Percentiles rank a stretch among this genome's conserved stretches.
These are phyloP conservation scores for Beris morrisii DNA, from an alignment of 2,888 invertebrate species.

Conservation along the genomic window DNA sequence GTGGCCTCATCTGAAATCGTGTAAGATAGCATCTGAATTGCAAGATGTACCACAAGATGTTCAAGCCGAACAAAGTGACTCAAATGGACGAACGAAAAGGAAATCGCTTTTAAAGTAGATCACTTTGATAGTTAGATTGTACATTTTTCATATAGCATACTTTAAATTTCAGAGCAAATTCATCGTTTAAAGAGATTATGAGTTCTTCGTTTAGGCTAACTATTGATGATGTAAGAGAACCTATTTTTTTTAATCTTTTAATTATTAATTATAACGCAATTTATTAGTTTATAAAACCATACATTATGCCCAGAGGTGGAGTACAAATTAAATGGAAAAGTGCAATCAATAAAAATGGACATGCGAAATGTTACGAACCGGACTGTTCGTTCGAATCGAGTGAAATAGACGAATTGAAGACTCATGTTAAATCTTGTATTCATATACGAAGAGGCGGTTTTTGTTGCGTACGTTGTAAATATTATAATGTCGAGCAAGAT, in stretches of 20 bases:
- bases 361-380: constrained; percentile 48
- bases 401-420: constrained; percentile 44
- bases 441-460: constrained; percentile 45
- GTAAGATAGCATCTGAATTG: constrained; percentile 33
- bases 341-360: constrained; percentile 44
- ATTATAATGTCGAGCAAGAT: constrained; percentile 35
- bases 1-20: constrained; percentile 43
- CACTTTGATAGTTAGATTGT: neutral
- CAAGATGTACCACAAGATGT: neutral
- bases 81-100: constrained; percentile 50
- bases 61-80: constrained; percentile 34
- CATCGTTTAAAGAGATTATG: constrained; percentile 9
- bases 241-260: neutral
- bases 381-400: constrained; percentile 48
- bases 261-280: neutral
- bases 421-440: constrained; percentile 49
- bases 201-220: neutral
- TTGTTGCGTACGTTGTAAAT: constrained; percentile 43
- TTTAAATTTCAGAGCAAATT: constrained; percentile 16
- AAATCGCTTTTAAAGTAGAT: constrained; percentile 49
- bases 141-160: neutral
- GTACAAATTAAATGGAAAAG: constrained; percentile 5
- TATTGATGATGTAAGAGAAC: constrained; percentile 30
- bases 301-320: neutral
- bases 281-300: constrained; percentile 25